Base-by-base conservation (phyloP, 2,113 vertebrate species). In the Nannospalax galili region DNA sequence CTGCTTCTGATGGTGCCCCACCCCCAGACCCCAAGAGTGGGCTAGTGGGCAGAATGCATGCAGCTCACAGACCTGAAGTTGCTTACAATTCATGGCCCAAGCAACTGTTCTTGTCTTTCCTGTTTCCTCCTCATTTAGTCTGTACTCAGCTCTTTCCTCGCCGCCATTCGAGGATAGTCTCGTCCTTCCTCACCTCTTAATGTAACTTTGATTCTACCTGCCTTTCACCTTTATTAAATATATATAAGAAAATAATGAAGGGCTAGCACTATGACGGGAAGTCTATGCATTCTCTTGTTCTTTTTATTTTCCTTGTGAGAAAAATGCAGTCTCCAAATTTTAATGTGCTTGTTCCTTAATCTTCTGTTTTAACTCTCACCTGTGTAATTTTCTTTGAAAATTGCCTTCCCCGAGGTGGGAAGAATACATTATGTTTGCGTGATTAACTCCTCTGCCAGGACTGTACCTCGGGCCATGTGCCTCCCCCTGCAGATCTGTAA, bases 11-110 rank as follows among this genome's bases (percentile, higher is more conserved):
- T 32, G 2, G 1, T 28, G 22, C 28, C 48, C 7, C 17, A 17
- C n/a, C 4, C 16, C 0, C 0, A 26, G 12, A 5, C 35, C 12
- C 35, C n/a, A 2, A 7, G 12, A 17, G 15, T 4, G 0, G 14
- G 12, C 37, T 16, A 37, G 58, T 8, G 12, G n/a, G 14, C 67
- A 92, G 52, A 10, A 22, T n/a, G 7, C 24, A 32, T n/a, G 24
- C n/a, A 1, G 16, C 35, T 20, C 15, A 1, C 1, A 56, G 69
- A 15, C n/a, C 56, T 7, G 58, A 72, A n/a, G 48, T 22, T 40
- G 3, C 17, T 1, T 45, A 5, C 3, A 11, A 14, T 16, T 35
- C 19, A 1, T 0, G 10, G 7, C 52, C 26, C 1, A 0, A 64
- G 52, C 26, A 42, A 42, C 30, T 1, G 35, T 85, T 35, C 7